Conservation (phyloP, 2,888 invertebrate species). For the Drosophila nr. medialis region DNA sequence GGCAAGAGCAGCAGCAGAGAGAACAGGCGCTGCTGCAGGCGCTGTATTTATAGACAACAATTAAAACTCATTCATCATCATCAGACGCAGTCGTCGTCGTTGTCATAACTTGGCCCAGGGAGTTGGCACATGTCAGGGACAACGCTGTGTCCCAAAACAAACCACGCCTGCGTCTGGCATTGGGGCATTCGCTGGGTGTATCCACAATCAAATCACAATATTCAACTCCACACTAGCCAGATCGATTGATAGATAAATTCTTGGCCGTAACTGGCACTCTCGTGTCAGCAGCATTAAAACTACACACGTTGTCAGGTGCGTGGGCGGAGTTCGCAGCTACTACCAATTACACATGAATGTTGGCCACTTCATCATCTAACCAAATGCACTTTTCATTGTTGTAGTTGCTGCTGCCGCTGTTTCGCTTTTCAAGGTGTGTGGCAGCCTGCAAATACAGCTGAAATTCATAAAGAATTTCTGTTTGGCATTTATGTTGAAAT, state of each 20-base stretch:
- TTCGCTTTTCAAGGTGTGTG: slow-evolving; percentile 73
- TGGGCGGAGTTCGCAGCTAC: slow-evolving; percentile 70
- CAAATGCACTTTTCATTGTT: slow-evolving; percentile 49
- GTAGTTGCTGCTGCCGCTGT: slow-evolving; percentile 1
- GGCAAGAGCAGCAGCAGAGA: slow-evolving; percentile 23
- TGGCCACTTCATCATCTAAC: slow-evolving; percentile 70
- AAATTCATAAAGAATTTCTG: slow-evolving; percentile 31
- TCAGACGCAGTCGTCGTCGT: slow-evolving; percentile 49
- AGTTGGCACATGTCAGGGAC: slow-evolving; percentile 64
- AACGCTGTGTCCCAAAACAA: slow-evolving; percentile 45
- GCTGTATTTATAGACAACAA: slow-evolving; percentile 77
- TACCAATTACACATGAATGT: slow-evolving; percentile 1
- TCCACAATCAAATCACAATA: slow-evolving; percentile 44
- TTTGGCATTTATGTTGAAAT: slow-evolving; percentile 19
- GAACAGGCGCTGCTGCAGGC: slow-evolving; percentile 46
- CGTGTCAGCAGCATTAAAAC: slow-evolving; percentile 65
- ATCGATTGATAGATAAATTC: slow-evolving; percentile 79
- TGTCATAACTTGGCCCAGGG: slow-evolving; percentile 65
- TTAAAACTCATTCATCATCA: slow-evolving; percentile 80
- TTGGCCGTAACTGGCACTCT: slow-evolving; percentile 69
- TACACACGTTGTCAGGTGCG: slow-evolving; percentile 67
- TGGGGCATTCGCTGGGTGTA: slow-evolving; percentile 65
- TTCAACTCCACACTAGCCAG: slow-evolving; percentile 58
- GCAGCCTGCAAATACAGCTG: slow-evolving; percentile 36
- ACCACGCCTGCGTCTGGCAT: slow-evolving; percentile 76